Percentiles rank a stretch among this genome's conserved stretches.
phyloP scores from a whole-genome alignment of 2,888 invertebrate genomes.

The Steinernema carpocapsae region DNA sequence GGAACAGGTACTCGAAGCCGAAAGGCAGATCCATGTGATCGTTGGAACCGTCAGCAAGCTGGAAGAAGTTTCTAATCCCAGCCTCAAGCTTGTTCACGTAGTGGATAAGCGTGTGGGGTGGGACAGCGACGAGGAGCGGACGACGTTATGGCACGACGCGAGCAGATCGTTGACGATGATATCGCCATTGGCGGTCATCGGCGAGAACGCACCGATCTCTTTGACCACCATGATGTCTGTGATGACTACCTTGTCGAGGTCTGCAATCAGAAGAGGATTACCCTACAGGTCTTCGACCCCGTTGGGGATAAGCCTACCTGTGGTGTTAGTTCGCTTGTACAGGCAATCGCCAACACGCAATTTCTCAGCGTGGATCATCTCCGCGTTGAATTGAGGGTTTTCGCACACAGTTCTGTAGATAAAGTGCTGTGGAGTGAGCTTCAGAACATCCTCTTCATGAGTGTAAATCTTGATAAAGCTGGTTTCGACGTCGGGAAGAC shows the following conservation, averaged over 20 bases:
- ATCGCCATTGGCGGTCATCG: slow-evolving; percentile 60
- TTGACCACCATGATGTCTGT: slow-evolving; percentile 42
- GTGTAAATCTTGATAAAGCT: slow-evolving; percentile 54
- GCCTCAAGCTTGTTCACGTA: slow-evolving; percentile 22
- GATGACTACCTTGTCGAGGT: slow-evolving; percentile 39
- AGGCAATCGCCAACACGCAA: slow-evolving; percentile 56
- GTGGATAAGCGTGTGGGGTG: slow-evolving; percentile 55
- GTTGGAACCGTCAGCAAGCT: slow-evolving; percentile 2
- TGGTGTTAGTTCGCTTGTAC: slow-evolving; percentile 40
- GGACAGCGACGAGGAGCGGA: slow-evolving; percentile 52
- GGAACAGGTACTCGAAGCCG: slow-evolving; percentile 41
- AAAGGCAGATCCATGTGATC: slow-evolving; percentile 41
- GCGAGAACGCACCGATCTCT: slow-evolving; percentile 57
- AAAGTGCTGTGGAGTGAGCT: slow-evolving; percentile 62
- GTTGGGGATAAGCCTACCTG: slow-evolving; percentile 10
- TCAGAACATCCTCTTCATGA: slow-evolving; percentile 45
- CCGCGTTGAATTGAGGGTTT: slow-evolving; percentile 38
- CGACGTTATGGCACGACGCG: slow-evolving; percentile 62
- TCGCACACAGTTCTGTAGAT: slow-evolving; percentile 53
- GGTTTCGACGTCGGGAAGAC: slow-evolving; percentile 54
- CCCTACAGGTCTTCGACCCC: background rate
- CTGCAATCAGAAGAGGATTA: background rate
- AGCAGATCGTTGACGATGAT: slow-evolving; percentile 59
- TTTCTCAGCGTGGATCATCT: slow-evolving; percentile 57
- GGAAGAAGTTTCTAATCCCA: slow-evolving; percentile 20